These are phyloP conservation scores for Euglossa dilemma DNA, from an alignment of 1,140 invertebrate species.

Conservation along the genomic window DNA sequence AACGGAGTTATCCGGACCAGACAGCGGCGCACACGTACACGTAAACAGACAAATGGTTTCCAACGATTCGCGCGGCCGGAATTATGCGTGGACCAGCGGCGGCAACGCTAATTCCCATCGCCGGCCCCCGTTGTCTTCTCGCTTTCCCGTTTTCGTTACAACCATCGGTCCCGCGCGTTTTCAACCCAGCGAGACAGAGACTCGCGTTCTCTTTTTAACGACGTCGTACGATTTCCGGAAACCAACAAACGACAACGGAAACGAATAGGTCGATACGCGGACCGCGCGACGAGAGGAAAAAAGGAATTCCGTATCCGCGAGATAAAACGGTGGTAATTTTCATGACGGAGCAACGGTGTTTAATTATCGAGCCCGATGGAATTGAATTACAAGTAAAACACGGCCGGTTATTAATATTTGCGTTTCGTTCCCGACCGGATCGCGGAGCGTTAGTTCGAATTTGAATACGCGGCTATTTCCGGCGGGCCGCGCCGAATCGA, in stretches of 20 bases:
- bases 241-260: background rate
- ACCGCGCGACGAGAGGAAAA: background rate
- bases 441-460: constrained; percentile 10
- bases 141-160: background rate
- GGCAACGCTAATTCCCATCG: no score
- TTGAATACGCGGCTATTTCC: background rate
- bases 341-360: background rate
- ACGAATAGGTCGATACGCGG: background rate
- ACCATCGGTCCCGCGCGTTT: background rate
- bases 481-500: background rate
- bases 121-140: no score
- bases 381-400: constrained; percentile 14
- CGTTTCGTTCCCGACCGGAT: background rate
- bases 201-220: background rate
- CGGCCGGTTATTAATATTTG: constrained; percentile 41
- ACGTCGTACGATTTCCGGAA: background rate
- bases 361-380: background rate
- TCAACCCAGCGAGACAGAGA: background rate
- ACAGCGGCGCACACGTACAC: background rate
- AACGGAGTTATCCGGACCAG: constrained; percentile 14
- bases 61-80: background rate
- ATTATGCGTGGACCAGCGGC: constrained; percentile 16
- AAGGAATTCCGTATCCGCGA: background rate
- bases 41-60: constrained; percentile 31
- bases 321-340: constrained; percentile 19